These are phyloP conservation scores for Callinectes sapidus DNA, from an alignment of 2,888 invertebrate genomes.

Conservation along the genomic window DNA sequence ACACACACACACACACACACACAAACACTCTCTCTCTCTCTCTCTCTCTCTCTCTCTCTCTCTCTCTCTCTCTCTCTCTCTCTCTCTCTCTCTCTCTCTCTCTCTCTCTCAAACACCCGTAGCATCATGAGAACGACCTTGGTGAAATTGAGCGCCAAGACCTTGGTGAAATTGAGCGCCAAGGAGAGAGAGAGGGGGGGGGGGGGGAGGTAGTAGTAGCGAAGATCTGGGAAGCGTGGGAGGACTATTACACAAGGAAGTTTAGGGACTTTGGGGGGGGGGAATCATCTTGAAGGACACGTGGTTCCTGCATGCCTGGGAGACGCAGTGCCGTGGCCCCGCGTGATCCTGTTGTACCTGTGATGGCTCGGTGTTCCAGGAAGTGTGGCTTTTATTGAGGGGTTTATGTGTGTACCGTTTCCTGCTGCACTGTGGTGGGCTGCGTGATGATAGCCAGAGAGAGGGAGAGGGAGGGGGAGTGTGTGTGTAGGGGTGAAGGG, in stretches of 20 bases:
- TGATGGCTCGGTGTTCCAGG: not conserved
- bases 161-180: not conserved
- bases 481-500: not conserved
- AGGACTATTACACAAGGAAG: not conserved
- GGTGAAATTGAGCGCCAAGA: too few relatives aligned
- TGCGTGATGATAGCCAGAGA: not conserved
- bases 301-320: not conserved
- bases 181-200: not conserved
- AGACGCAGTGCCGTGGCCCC: not conserved
- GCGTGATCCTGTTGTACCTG: not conserved
- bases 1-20: too few relatives aligned
- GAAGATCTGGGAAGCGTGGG: not conserved
- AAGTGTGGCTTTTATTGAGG: too few relatives aligned
- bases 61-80: conserved; percentile 41
- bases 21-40: too few relatives aligned
- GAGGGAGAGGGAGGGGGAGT: not conserved
- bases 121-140: not conserved
- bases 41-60: conserved; percentile 29
- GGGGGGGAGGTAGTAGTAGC: not conserved
- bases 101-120: not conserved
- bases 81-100: conserved; percentile 41
- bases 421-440: too few relatives aligned
- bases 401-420: too few relatives aligned
- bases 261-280: not conserved
- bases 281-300: not conserved